Evolutionary conservation across 2,113 vertebrate species (phyloP).

Genomic region (Neomonachus schauinslandi): DNA sequence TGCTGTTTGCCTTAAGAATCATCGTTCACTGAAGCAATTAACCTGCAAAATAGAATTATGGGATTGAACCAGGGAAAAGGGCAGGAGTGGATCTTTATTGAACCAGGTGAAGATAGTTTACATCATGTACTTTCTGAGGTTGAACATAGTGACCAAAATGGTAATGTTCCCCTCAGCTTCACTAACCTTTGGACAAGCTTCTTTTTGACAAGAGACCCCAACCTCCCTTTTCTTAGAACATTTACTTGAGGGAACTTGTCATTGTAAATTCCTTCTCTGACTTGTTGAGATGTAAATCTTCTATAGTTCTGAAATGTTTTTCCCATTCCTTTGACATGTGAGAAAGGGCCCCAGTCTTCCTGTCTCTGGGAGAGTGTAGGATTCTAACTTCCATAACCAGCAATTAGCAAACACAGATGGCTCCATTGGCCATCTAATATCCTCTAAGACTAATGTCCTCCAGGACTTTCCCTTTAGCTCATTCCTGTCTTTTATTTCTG

Average conservation of each 20-base stretch:
- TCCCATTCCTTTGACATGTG: not conserved
- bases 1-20: slow-evolving; percentile 20
- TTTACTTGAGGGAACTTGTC: not conserved
- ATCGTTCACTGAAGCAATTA: slow-evolving; percentile 29
- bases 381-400: not conserved
- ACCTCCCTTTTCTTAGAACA: not conserved
- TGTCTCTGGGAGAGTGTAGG: not conserved
- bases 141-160: slow-evolving; percentile 9
- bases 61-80: not conserved
- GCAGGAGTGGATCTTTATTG: not conserved
- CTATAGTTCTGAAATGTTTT: not conserved
- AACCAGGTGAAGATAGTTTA: slow-evolving; percentile 8
- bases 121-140: not conserved
- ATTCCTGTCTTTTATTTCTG: not conserved
- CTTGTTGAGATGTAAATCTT: slow-evolving; percentile 26
- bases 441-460: not conserved
- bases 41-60: not conserved
- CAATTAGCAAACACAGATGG: not conserved
- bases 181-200: not conserved
- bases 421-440: not conserved
- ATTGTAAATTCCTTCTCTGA: slow-evolving; percentile 3
- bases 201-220: not conserved
- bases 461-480: not conserved
- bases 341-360: not conserved
- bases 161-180: not conserved